Base-by-base conservation (phyloP, 1,140 invertebrate genomes). In the Scaptodrosophila lebanonensis region DNA sequence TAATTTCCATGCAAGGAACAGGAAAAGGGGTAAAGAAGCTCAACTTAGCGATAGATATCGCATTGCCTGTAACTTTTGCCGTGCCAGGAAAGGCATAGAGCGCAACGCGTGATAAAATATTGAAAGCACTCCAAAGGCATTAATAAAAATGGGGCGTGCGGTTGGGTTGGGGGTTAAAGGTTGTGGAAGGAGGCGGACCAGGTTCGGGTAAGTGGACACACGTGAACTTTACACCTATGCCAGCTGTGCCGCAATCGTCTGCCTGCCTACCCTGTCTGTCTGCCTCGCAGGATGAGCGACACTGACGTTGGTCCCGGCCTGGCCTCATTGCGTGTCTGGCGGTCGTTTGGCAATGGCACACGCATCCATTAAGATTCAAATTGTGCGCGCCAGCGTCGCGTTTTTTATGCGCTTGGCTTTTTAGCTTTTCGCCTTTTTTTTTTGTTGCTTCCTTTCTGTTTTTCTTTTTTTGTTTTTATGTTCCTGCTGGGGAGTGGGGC, bases 321-420 rank as follows among this genome's bases (percentile, higher is more conserved):
- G 65, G 61, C 69, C 59, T 63, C 76, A 82, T 82, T 70, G 75
- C 75, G 75, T 82, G 75, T 60, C 54, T 73, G 57, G 43, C 53
- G 63, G 75, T 82, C 75, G 70, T 82, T 82, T 82, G 66, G 56
- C 43, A 44, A 45, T 18, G 69, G 50, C 69, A 56, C 75, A 82
- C 75, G 75, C 75, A 82, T 82, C 75, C 75, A 82, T 82, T 82
- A 82, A 70, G 75, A 82, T 82, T 79, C 75, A 79, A 79, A 79
- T 79, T 69, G 75, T 63, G 53, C 67, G 51, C 51, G 61, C 65
- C 65, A 61, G 51, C 68, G 65, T 63, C 67, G 73, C 40, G 42
- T 43, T 73, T 69, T 82, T 82, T 75, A 82, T 82, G 53, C 69
- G 56, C 58, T 67, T 69, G 62, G 53, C 75, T 67, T 82, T 70